These are phyloP conservation scores for Rhea americana DNA, from an alignment of 2,113 vertebrate genomes.

Conservation along the genomic window DNA sequence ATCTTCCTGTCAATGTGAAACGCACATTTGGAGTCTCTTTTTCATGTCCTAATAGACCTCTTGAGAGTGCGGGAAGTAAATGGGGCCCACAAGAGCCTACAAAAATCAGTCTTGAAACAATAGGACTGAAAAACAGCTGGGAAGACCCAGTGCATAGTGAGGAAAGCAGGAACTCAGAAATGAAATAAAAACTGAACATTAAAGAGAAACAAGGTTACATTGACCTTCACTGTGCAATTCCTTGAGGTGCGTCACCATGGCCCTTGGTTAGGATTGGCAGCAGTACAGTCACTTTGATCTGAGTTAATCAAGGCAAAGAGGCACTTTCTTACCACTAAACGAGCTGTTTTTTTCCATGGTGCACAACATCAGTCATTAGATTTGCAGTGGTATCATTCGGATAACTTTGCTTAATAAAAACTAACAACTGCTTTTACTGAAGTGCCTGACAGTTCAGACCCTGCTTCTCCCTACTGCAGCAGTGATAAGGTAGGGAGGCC, in stretches of 20 bases:
- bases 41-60: not conserved
- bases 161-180: not conserved
- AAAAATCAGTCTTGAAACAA: not conserved
- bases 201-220: not conserved
- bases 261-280: not conserved
- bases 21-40: not conserved
- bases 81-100: not conserved
- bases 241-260: not conserved
- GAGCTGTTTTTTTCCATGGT: not conserved
- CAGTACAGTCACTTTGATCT: not conserved
- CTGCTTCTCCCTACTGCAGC: not conserved
- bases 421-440: not conserved
- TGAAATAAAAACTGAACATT: not conserved
- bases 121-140: not conserved
- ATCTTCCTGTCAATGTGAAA: not conserved
- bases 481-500: not conserved
- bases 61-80: not conserved
- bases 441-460: not conserved
- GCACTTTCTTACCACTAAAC: not conserved
- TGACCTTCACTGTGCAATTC: not conserved
- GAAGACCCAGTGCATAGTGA: not conserved
- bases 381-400: not conserved
- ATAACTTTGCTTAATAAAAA: not conserved
- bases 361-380: not conserved
- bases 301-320: slow-evolving; percentile 15